Base-by-base conservation (phyloP, 2,888 invertebrate species). In the Eristalinus aeneus region DNA sequence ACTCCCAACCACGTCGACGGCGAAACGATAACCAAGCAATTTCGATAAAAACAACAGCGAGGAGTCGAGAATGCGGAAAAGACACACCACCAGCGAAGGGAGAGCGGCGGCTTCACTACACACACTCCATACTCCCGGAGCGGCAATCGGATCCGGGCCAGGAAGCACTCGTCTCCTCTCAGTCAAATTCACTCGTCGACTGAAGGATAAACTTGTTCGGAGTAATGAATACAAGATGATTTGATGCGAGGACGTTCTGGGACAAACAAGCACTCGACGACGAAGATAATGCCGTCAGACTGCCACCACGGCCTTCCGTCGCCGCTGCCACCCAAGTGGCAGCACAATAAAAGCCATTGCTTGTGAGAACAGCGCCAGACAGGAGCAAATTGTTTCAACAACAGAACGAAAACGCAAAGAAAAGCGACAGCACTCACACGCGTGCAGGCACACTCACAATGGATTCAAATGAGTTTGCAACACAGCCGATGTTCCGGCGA, bases 211-310 rank as follows among this genome's bases (percentile, higher is more conserved):
- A 78, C 82, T 86, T 86, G 86, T 86, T 86, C 74, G 77, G 61
- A 77, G 86, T 86, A 86, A 86, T 86, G 86, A 86, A 86, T 86
- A 86, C 82, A 82, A 82, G 86, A 86, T 78, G 74, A 86, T 86
- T 86, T 82, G 65, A 78, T 74, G 77, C n/a, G 46, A 82, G 77
- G 54, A 69, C 77, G 77, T 86, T 73, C 69, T 77, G 77, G 69
- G 61, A 86, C 73, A 85, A 81, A 76, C 72, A 81, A 72, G 76
- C 73, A 86, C 74, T 71, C 58, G 56, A n/a, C 10, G 60, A 27
- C 16, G 46, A 11, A 54, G 71, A 16, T 27, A 31, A 23, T 61
- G 53, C 16, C 16, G 46, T 23, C 16, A 64, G 54, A 6, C 12
- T 63, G 65, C 46, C 16, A 1, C 16, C 32, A 68, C 27, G 2